Conservation (phyloP, 1,140 invertebrate genomes). For the Marisa cornuarietis region DNA sequence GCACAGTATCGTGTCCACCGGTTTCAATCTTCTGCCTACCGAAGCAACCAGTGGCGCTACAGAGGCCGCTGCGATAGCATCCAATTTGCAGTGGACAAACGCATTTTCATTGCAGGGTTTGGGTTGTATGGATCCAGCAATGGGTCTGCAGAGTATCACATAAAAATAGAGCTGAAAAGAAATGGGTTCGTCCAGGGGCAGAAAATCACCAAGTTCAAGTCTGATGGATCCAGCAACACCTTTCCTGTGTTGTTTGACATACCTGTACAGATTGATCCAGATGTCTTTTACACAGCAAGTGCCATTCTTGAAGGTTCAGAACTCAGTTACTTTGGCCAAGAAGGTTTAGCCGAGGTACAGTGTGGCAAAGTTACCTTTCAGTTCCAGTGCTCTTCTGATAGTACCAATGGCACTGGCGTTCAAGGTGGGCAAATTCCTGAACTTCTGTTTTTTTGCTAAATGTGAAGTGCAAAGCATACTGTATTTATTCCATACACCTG, state of each 20-base stretch:
- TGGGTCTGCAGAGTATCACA: conserved; percentile 83
- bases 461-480: not conserved
- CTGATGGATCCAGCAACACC: conserved; percentile 81
- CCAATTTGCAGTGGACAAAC: conserved; percentile 82
- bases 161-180: conserved; percentile 80
- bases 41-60: conserved; percentile 95
- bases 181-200: conserved; percentile 80
- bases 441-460: conserved; percentile 78
- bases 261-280: conserved; percentile 82
- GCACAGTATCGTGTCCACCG: conserved; percentile 91
- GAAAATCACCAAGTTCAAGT: conserved; percentile 80
- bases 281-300: conserved; percentile 86
- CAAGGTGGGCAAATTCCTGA: conserved; percentile 92
- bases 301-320: conserved; percentile 85
- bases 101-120: conserved; percentile 87
- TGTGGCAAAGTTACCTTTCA: conserved; percentile 81
- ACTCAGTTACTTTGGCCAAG: conserved; percentile 87
- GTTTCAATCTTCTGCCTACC: conserved; percentile 94
- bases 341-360: conserved; percentile 78
- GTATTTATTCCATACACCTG: no score
- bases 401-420: conserved; percentile 89
- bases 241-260: conserved; percentile 88
- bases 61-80: conserved; percentile 86
- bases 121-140: conserved; percentile 88
- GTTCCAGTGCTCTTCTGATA: conserved; percentile 88